Evolutionary conservation across 2,797 vertebrate genomes (phyloP), one percentile per base, ranked within the genome.

Genomic region (Rhadinocentrus ornatus): DNA sequence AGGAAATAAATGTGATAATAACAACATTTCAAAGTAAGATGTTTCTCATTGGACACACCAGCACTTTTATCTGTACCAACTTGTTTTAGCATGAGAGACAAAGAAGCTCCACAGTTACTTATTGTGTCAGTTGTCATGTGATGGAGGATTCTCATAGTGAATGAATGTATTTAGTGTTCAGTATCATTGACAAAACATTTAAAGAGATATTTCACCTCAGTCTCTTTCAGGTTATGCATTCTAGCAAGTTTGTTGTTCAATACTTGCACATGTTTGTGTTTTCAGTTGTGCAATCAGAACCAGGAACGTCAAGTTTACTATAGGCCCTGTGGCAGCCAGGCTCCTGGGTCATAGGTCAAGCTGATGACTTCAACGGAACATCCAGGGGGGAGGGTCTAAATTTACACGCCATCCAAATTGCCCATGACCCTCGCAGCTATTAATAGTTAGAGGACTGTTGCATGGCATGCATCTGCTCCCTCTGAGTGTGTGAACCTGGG

Each of bases 401-500:
- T 91, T 90, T 92, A 92, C 91, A 86, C 65, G 35, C 84, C 84
- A 81, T 91, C 63, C 80, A 75, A 73, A 85, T 83, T 82, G 73
- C 77, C 74, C 83, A 83, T 50, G 39, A 82, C 85, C 83, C 88
- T 87, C 27, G 2, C 27, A 18, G 66, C 90, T 94, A 94, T 93
- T 91, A 91, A 93, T 94, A 94, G 90, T n/a, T 65, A 11, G 59
- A 77, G 87, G 85, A 88, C 86, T 90, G 86, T 83, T 86, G 88
- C 41, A 56, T 89, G 92, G 88, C 83, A 90, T 89, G 88, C 73
- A 79, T 83, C 69, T 61, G 15, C 75, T 87, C 75, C 62, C 78
- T 88, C 59, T 0, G 32, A 75, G 78, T 86, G 88, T 91, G 89
- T 89, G 83, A 90, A 88, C 83, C 89, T 41, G 67, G 73, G 74